phyloP scores from a whole-genome alignment of 2,797 vertebrate species.

The Fringilla coelebs region DNA sequence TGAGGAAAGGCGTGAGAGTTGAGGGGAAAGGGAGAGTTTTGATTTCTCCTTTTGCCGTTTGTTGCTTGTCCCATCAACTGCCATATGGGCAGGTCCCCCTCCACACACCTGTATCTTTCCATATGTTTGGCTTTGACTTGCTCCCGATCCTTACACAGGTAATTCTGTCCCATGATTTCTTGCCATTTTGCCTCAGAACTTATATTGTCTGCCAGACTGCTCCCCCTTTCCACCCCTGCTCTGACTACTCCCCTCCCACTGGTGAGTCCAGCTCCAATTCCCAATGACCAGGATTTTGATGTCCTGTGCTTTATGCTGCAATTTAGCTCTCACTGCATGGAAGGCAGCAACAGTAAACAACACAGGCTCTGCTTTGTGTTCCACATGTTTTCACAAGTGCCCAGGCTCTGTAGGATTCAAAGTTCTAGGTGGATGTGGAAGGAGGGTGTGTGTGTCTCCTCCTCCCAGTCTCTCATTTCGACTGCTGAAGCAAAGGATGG shows the following conservation, averaged over 20 bases:
- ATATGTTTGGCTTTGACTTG: not conserved
- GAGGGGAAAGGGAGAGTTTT: not conserved
- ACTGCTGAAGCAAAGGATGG: not conserved
- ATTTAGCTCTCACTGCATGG: not conserved
- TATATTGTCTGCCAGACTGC: not conserved
- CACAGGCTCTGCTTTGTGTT: not conserved
- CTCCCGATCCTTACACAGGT: not conserved
- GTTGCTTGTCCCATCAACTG: not conserved
- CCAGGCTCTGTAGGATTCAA: not conserved
- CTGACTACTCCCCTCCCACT: not conserved
- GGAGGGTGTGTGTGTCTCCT: not conserved
- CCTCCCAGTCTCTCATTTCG: not conserved
- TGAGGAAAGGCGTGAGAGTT: not conserved
- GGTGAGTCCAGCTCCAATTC: not conserved
- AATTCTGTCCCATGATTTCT: not conserved
- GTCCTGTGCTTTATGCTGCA: not conserved
- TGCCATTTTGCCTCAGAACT: not conserved
- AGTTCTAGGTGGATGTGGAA: not conserved
- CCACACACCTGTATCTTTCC: not conserved
- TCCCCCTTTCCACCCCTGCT: not conserved
- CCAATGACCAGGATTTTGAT: not conserved
- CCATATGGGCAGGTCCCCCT: not conserved
- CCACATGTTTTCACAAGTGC: not conserved
- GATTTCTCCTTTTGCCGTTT: not conserved
- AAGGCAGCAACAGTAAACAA: not conserved